Base-by-base conservation (phyloP, 2,888 invertebrate species). In the Kuschelorhynchus macadamiae region DNA sequence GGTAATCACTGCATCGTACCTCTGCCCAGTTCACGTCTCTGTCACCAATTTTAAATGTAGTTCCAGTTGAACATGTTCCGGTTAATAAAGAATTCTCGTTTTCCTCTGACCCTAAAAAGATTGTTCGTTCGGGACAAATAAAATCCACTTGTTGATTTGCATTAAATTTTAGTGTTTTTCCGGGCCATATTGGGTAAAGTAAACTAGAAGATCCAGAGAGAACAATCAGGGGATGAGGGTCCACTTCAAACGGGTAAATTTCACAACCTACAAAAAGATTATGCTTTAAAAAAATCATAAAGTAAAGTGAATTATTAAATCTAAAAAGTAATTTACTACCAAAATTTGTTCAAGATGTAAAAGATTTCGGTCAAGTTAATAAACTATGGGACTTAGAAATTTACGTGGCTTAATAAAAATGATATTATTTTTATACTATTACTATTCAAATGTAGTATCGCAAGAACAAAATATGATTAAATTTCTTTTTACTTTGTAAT, bases 221-320 rank as follows among this genome's bases (percentile, higher is more conserved):
- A 3, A 60, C 47, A 25, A 60, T 7, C 18, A 66, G 16, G 12
- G 66, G 66, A 14, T 33, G 44, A 9, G 2, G 41, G 12, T 16
- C 21, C 39, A 11, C 11, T 12, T 36, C 36, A 11, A 36, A 36
- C 11, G 36, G 36, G 36, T 36, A n/a, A 11, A 74, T 71, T 36
- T 64, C 42, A 42, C 74, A 74, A 9, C 55, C 74, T 74, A 46
- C 25, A 74, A 72, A 8, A 36, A 36, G 11, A 11, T 11, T 25
- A 25, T 25, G 25, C 25, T n/a, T n/a, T n/a, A n/a, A n/a, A n/a
- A n/a, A n/a, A n/a, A n/a, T n/a, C n/a, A n/a, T n/a, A n/a, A n/a
- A n/a, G n/a, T n/a, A n/a, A n/a, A n/a, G n/a, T n/a, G n/a, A n/a
- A n/a, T n/a, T n/a, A n/a, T n/a, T n/a, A n/a, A n/a, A n/a, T n/a